Conservation (phyloP, 2,888 invertebrate species). For the Chrysotoxum bicinctum region DNA sequence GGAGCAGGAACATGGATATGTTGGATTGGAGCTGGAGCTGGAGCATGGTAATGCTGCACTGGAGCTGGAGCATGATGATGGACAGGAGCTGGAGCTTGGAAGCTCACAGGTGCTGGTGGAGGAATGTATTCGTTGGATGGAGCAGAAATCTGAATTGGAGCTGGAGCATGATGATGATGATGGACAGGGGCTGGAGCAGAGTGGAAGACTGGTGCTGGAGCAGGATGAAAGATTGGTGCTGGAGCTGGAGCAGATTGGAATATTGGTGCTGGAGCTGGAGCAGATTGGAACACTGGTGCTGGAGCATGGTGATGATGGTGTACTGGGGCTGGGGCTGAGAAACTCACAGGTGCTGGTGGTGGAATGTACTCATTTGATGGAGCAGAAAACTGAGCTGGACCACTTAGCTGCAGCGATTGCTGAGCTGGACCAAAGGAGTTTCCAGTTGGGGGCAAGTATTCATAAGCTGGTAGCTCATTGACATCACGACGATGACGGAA, state of each 20-base stretch:
- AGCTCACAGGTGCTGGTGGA: slow-evolving; percentile 44
- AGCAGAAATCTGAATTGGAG: slow-evolving; percentile 5
- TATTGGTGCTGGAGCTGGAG: slow-evolving; percentile 24
- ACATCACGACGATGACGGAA: slow-evolving; percentile 69
- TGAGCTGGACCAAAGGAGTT: slow-evolving; percentile 29
- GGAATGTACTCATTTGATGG: slow-evolving; percentile 58
- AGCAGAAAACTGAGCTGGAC: slow-evolving; percentile 8
- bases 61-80: slow-evolving; percentile 10
- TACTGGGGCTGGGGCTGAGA: slow-evolving; percentile 29
- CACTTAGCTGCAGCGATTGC: background rate
- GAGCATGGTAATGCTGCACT: background rate
- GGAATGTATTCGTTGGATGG: slow-evolving; percentile 55
- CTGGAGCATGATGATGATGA: slow-evolving; percentile 10
- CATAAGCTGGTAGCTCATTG: slow-evolving; percentile 49
- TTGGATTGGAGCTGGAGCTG: slow-evolving; percentile 17
- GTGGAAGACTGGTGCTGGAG: background rate
- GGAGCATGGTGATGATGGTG: slow-evolving; percentile 23
- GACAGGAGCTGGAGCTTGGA: slow-evolving; percentile 20
- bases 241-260: slow-evolving; percentile 8
- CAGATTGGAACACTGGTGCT: slow-evolving; percentile 14
- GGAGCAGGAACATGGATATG: slow-evolving; percentile 6
- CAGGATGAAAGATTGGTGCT: background rate
- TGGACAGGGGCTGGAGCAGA: background rate
- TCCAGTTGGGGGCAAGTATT: slow-evolving; percentile 45
- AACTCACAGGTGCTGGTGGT: slow-evolving; percentile 47